These are phyloP conservation scores for Leiothrix lutea DNA, from an alignment of 2,113 vertebrate species.

Conservation along the genomic window DNA sequence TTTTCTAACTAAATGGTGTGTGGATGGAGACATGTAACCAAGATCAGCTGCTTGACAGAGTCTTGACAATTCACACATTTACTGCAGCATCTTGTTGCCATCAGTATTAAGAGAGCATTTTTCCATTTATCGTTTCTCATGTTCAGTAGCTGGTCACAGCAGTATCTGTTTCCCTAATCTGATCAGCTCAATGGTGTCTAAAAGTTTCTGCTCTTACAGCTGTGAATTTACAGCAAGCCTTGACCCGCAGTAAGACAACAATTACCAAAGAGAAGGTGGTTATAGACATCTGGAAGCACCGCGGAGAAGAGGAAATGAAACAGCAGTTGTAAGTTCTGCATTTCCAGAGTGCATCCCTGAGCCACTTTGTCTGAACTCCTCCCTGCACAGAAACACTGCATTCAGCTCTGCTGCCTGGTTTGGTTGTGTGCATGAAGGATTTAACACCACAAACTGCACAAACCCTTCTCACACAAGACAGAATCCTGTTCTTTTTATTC, in stretches of 20 bases:
- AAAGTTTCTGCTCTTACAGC: conserved; percentile 53
- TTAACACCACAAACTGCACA: background rate
- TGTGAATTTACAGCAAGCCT: conserved; percentile 22
- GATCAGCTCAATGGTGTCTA: conserved; percentile 56
- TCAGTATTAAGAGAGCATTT: conserved; percentile 11
- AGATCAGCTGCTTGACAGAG: background rate
- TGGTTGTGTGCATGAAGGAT: background rate
- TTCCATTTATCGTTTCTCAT: conserved; percentile 58
- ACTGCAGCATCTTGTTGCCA: background rate
- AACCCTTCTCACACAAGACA: background rate
- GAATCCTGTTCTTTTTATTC: background rate
- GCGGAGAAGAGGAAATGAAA: conserved; percentile 47
- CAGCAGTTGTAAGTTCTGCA: background rate
- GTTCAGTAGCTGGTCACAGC: background rate
- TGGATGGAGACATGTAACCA: background rate
- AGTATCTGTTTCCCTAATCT: conserved; percentile 40
- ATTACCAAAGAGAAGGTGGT: conserved; percentile 42
- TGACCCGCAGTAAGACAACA: conserved; percentile 47
- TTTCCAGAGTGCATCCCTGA: background rate
- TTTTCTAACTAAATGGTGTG: background rate
- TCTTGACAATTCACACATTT: background rate
- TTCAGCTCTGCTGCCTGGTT: background rate
- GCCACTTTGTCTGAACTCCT: background rate
- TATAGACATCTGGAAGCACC: background rate
- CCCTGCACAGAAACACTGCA: background rate